Conservation (phyloP, 1,140 invertebrate genomes). For the Nixonia krombeini region DNA sequence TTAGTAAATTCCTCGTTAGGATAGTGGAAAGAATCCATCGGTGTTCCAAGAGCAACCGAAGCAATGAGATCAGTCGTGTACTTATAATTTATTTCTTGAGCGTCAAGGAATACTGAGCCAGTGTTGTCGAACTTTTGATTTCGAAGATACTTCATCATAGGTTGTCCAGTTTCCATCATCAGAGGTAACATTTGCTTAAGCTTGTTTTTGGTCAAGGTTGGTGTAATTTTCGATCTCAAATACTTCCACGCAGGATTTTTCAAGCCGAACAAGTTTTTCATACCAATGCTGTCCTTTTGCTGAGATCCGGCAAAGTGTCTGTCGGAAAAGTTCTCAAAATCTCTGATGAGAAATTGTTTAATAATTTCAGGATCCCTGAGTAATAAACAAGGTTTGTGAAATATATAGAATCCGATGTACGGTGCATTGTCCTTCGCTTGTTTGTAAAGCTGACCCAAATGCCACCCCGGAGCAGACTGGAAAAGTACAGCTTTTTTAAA, state of each 20-base stretch:
- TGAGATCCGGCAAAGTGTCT: slow-evolving; percentile 55
- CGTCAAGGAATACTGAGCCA: slow-evolving; percentile 48
- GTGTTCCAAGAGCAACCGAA: slow-evolving; percentile 72
- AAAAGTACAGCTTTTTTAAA: slow-evolving; percentile 51
- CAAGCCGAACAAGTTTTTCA: slow-evolving; percentile 58
- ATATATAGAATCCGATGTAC: slow-evolving; percentile 54
- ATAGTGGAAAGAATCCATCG: slow-evolving; percentile 62
- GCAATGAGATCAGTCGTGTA: slow-evolving; percentile 74
- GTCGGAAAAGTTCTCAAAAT: slow-evolving; percentile 72
- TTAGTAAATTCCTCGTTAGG: slow-evolving; percentile 62
- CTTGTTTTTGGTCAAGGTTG: slow-evolving; percentile 61
- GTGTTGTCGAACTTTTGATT: slow-evolving; percentile 11
- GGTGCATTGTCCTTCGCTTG: slow-evolving; percentile 29
- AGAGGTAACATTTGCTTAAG: slow-evolving; percentile 70
- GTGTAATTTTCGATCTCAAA: slow-evolving; percentile 68
- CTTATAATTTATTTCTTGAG: slow-evolving; percentile 66
- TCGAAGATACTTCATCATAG: slow-evolving; percentile 53
- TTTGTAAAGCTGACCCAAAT: slow-evolving; percentile 60
- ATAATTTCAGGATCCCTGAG: slow-evolving; percentile 53
- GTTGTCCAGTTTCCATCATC: slow-evolving; percentile 62
- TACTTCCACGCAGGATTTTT: slow-evolving; percentile 65
- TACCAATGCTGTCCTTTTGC: slow-evolving; percentile 55
- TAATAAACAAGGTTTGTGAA: slow-evolving; percentile 57
- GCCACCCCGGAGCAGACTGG: slow-evolving; percentile 49
- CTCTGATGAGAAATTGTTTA: slow-evolving; percentile 68